These are phyloP conservation scores for Chiloscyllium punctatum DNA, from an alignment of 2,797 vertebrate species.

Conservation along the genomic window DNA sequence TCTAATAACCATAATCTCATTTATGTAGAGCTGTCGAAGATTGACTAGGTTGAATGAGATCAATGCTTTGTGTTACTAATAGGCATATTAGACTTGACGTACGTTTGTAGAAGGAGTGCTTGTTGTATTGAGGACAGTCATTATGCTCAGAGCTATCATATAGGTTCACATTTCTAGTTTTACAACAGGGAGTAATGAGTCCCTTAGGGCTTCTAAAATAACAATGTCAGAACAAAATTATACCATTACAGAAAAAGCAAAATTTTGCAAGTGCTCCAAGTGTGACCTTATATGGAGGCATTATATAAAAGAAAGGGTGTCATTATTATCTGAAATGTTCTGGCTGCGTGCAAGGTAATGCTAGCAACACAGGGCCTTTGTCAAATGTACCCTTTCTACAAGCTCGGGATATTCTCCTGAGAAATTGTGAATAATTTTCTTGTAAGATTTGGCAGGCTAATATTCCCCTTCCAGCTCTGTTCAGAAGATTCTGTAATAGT, in stretches of 20 bases:
- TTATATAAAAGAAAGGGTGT: not conserved
- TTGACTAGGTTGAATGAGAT: not conserved
- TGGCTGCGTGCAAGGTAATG: not conserved
- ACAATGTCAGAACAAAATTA: not conserved
- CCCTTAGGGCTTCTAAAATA: not conserved
- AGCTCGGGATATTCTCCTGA: not conserved
- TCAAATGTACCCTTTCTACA: not conserved
- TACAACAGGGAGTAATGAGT: not conserved
- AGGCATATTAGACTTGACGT: not conserved
- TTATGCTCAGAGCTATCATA: not conserved
- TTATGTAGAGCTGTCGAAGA: not conserved
- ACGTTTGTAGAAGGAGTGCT: not conserved
- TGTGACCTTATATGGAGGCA: not conserved
- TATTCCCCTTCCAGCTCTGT: too few relatives aligned
- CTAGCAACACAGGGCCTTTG: not conserved
- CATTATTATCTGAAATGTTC: not conserved
- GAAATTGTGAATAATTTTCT: not conserved
- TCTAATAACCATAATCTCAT: not conserved
- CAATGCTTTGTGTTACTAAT: not conserved
- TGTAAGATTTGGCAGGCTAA: not conserved
- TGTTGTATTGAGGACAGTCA: not conserved
- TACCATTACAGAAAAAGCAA: not conserved
- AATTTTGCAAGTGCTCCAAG: not conserved
- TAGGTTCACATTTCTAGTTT: not conserved
- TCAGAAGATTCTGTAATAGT: not conserved